phyloP scores from a whole-genome alignment of 2,797 vertebrate species.

The Falco columbarius region DNA sequence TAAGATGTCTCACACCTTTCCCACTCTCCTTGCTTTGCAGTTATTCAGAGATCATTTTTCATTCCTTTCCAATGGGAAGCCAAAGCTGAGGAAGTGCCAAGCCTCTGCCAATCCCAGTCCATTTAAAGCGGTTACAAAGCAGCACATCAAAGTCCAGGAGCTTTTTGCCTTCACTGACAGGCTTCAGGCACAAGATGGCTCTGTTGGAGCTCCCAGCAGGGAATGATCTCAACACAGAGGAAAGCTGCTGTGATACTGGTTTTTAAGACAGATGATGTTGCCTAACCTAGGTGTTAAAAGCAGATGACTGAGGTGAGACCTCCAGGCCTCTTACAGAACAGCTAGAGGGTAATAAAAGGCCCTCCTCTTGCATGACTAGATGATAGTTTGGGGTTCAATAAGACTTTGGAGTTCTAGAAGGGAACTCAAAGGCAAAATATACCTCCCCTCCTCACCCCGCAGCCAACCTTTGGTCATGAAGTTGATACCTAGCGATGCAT shows the following conservation, averaged over 20 bases:
- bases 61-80: background rate
- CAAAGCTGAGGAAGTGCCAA: background rate
- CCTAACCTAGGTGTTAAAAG: background rate
- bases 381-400: background rate
- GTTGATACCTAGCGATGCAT: background rate
- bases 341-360: background rate
- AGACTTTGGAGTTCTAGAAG: background rate
- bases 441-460: background rate
- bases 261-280: background rate
- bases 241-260: background rate
- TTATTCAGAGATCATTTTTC: background rate
- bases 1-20: background rate
- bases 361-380: background rate
- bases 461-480: background rate
- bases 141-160: background rate
- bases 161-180: background rate
- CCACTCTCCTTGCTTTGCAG: background rate
- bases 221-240: background rate
- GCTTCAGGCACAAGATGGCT: background rate
- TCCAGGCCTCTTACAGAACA: background rate
- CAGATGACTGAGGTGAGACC: background rate
- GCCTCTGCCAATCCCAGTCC: background rate
- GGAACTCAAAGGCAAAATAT: background rate
- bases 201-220: background rate
- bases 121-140: background rate